phyloP scores from a whole-genome alignment of 2,113 vertebrate genomes.

The Pipa parva region DNA sequence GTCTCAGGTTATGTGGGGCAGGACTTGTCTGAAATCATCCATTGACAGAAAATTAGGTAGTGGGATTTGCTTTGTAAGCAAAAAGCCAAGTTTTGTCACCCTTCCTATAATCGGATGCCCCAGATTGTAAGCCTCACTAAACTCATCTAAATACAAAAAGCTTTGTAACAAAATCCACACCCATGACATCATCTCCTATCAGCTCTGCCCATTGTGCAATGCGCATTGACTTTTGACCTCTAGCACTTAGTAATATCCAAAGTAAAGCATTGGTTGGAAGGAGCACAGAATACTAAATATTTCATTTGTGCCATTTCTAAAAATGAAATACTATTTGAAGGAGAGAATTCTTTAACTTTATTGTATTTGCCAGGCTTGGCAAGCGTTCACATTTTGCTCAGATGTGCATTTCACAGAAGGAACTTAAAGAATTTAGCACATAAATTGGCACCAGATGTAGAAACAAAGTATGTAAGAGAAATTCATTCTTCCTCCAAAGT shows the following conservation, averaged over 20 bases:
- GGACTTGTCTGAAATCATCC: background rate
- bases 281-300: too few species aligned
- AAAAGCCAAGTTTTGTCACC: background rate
- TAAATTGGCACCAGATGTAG: too few species aligned
- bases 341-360: too few species aligned
- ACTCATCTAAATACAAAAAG: background rate
- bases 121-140: background rate
- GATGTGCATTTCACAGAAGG: too few species aligned
- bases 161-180: background rate
- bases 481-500: background rate
- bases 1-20: background rate
- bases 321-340: too few species aligned
- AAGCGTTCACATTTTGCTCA: too few species aligned
- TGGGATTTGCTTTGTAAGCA: slow-evolving; percentile 5
- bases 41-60: slow-evolving; percentile 6
- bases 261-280: too few species aligned
- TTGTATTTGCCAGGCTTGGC: too few species aligned
- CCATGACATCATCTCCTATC: background rate
- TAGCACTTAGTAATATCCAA: background rate
- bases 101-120: background rate
- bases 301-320: too few species aligned
- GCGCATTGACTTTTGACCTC: slow-evolving; percentile 1
- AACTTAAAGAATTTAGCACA: too few species aligned
- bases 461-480: too few species aligned
- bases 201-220: background rate